Conservation (phyloP, 2,113 vertebrate species). For the Aramus guarauna region DNA sequence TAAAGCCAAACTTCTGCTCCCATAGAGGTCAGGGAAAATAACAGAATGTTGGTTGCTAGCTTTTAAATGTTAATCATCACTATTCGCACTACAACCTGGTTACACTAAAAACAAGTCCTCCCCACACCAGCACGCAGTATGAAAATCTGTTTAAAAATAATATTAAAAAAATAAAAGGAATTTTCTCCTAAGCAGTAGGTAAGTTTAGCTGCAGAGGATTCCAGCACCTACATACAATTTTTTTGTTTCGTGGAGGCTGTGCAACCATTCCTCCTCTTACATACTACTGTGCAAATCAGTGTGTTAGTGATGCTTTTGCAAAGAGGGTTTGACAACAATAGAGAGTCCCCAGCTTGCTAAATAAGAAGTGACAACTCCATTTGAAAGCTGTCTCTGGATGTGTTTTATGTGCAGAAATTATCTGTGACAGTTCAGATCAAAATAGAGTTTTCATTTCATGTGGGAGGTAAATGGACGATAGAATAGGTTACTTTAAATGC, state of each 20-base stretch:
- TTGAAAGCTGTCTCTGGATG: constrained; percentile 77
- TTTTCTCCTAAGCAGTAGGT: neutral
- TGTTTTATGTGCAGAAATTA: constrained; percentile 80
- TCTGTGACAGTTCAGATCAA: constrained; percentile 78
- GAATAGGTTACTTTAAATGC: constrained; percentile 69
- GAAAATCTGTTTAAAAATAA: constrained; percentile 16
- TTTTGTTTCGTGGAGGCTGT: constrained; percentile 30
- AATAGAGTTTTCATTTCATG: constrained; percentile 75
- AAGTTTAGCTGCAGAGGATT: constrained; percentile 2
- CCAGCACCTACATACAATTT: neutral
- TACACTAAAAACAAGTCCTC: neutral
- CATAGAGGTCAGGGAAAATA: constrained; percentile 5
- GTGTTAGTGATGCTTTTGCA: constrained; percentile 74
- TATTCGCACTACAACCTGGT: neutral
- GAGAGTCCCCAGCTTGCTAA: constrained; percentile 79
- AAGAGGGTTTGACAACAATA: constrained; percentile 85
- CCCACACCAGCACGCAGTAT: neutral
- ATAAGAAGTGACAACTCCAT: constrained; percentile 90
- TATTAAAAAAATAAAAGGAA: neutral
- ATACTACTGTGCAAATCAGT: constrained; percentile 25
- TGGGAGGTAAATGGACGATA: constrained; percentile 68
- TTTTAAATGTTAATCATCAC: neutral
- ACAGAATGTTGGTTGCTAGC: neutral
- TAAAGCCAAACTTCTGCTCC: constrained; percentile 12
- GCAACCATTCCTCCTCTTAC: constrained; percentile 16